Percentiles rank a stretch among this genome's conserved stretches.
These are phyloP conservation scores for Penelope pileata DNA, from an alignment of 2,113 vertebrate species.

Conservation along the genomic window DNA sequence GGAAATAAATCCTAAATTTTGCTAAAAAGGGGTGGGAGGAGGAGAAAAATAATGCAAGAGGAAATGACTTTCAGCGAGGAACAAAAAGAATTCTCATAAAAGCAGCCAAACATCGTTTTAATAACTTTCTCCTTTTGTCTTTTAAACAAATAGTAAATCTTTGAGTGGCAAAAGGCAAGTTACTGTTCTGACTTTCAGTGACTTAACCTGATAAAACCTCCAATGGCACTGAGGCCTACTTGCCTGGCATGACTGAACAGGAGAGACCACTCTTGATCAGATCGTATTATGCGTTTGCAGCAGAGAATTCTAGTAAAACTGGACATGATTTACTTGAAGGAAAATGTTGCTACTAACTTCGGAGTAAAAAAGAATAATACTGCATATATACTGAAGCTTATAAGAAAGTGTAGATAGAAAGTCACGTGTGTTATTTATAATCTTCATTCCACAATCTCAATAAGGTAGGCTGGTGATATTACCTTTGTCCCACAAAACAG, in stretches of 20 bases:
- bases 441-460: neutral
- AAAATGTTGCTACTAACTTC: neutral
- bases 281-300: neutral
- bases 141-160: neutral
- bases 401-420: neutral
- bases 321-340: neutral
- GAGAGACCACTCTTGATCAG: neutral
- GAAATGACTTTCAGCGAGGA: neutral
- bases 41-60: neutral
- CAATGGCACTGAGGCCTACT: neutral
- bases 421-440: neutral
- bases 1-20: constrained; percentile 7
- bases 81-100: neutral
- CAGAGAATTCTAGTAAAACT: neutral
- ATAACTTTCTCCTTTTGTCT: neutral
- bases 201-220: neutral
- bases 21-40: neutral
- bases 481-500: neutral
- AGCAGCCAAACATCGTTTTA: neutral
- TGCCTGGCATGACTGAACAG: neutral
- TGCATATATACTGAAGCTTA: neutral
- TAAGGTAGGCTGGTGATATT: neutral
- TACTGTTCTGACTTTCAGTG: neutral
- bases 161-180: neutral
- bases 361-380: neutral